phyloP scores from a whole-genome alignment of 1,140 invertebrate genomes.

The Archivesica marissinica region DNA sequence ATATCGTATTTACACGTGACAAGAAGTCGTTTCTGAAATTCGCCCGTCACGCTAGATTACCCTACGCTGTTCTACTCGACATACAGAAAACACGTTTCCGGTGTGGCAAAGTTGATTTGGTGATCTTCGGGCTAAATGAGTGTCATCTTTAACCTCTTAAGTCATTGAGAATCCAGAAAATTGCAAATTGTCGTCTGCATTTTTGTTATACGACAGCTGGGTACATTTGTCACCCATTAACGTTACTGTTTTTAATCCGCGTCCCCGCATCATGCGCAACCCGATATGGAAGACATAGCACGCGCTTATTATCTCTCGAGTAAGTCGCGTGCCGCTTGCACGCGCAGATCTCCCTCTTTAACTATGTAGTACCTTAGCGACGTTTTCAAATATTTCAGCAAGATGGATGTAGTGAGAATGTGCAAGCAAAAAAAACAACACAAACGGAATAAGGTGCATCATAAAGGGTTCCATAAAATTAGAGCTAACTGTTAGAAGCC shows the following conservation, averaged over 20 bases:
- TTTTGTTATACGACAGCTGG: conserved; percentile 54
- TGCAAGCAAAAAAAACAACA: no score
- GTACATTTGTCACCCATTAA: conserved; percentile 59
- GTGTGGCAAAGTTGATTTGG: conserved; percentile 29
- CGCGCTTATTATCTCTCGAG: conserved; percentile 43
- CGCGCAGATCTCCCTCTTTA: no score
- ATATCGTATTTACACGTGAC: no score
- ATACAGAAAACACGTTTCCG: conserved; percentile 46
- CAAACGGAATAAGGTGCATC: no score
- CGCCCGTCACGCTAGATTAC: conserved; percentile 26
- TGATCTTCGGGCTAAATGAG: conserved; percentile 42
- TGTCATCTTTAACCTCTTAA: conserved; percentile 42
- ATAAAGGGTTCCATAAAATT: no score
- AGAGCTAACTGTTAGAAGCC: no score
- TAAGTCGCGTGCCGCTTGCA: conserved; percentile 45
- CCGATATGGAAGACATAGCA: conserved; percentile 24
- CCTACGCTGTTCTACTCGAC: neutral
- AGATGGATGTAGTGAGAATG: no score
- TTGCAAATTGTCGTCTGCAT: conserved; percentile 51
- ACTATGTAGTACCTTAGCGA: no score
- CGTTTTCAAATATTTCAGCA: no score
- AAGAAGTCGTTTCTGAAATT: conserved; percentile 7
- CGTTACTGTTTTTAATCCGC: conserved; percentile 60
- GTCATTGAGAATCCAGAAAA: conserved; percentile 52
- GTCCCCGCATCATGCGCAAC: conserved; percentile 59